Evolutionary conservation across 1,140 invertebrate genomes (phyloP).

Genomic region (Grapholita molesta): DNA sequence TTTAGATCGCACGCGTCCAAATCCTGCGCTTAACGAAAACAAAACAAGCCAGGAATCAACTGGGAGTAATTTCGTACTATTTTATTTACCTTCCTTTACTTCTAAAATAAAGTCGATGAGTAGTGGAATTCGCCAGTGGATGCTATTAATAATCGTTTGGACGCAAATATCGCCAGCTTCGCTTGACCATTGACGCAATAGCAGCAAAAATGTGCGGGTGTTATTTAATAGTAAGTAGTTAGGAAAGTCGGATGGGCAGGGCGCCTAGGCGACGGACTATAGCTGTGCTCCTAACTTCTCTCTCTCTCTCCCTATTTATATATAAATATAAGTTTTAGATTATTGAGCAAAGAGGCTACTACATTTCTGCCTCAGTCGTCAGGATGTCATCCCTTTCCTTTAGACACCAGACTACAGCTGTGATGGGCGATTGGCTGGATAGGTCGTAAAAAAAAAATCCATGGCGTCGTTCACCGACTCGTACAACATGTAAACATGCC

Average conservation of each 20-base stretch:
- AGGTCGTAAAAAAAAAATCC: constrained; percentile 18
- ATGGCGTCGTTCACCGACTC: constrained; percentile 38
- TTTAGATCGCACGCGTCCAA: constrained; percentile 53
- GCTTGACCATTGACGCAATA: constrained; percentile 71
- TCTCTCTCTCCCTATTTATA: no score
- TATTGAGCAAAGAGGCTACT: no score
- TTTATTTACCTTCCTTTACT: constrained; percentile 68
- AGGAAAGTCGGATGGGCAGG: constrained; percentile 54
- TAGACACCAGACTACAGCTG: constrained; percentile 37
- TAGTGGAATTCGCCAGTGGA: constrained; percentile 61
- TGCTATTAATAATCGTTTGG: constrained; percentile 66
- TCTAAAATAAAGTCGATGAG: constrained; percentile 71
- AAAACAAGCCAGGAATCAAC: constrained; percentile 53
- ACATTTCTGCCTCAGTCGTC: no score
- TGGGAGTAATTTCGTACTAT: constrained; percentile 60
- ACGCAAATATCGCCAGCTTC: constrained; percentile 69
- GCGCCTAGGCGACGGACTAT: constrained; percentile 35
- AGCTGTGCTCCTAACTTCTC: no score
- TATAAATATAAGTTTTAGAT: no score
- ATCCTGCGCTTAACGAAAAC: constrained; percentile 50
- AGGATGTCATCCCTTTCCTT: no score
- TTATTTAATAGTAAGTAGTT: constrained; percentile 59
- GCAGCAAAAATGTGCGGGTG: constrained; percentile 66
- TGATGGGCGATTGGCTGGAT: neutral
- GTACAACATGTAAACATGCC: constrained; percentile 55